Conservation (phyloP, 2,888 invertebrate species). For the Dynastes hyllus region DNA sequence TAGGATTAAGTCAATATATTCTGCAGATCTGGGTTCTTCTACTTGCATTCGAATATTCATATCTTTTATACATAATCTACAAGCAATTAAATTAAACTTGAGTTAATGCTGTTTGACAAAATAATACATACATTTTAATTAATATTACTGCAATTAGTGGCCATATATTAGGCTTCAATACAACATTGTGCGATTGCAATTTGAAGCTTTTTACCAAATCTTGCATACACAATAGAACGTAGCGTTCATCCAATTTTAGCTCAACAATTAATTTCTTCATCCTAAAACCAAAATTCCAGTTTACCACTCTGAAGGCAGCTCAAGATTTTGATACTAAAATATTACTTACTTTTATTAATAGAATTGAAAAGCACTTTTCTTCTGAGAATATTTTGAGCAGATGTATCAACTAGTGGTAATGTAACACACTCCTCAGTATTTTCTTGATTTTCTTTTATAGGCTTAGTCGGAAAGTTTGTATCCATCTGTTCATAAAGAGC, state of each 20-base stretch:
- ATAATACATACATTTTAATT: conserved; percentile 76
- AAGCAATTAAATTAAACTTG: conserved; percentile 6
- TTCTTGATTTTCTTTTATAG: conserved; percentile 59
- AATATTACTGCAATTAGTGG: conserved; percentile 80
- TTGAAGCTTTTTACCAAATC: conserved; percentile 78
- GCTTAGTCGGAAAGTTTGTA: conserved; percentile 58
- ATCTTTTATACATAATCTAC: conserved; percentile 55
- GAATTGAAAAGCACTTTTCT: conserved; percentile 81
- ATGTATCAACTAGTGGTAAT: conserved; percentile 79
- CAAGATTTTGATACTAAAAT: conserved; percentile 53
- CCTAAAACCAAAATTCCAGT: conserved; percentile 30
- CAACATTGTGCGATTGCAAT: conserved; percentile 81
- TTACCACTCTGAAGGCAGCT: conserved; percentile 21
- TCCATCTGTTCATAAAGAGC: conserved; percentile 69
- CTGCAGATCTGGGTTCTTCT: conserved; percentile 37
- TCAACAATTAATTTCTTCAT: conserved; percentile 50
- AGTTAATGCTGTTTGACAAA: neutral
- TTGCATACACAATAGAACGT: conserved; percentile 69
- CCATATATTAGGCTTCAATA: conserved; percentile 83
- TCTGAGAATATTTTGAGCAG: conserved; percentile 79
- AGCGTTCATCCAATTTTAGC: conserved; percentile 50
- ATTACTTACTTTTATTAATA: conserved; percentile 75
- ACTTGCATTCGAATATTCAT: conserved; percentile 48
- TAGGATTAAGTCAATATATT: conserved; percentile 49
- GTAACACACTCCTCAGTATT: conserved; percentile 68